Conservation (phyloP, 2,888 invertebrate species). For the Clusia tigrina region DNA sequence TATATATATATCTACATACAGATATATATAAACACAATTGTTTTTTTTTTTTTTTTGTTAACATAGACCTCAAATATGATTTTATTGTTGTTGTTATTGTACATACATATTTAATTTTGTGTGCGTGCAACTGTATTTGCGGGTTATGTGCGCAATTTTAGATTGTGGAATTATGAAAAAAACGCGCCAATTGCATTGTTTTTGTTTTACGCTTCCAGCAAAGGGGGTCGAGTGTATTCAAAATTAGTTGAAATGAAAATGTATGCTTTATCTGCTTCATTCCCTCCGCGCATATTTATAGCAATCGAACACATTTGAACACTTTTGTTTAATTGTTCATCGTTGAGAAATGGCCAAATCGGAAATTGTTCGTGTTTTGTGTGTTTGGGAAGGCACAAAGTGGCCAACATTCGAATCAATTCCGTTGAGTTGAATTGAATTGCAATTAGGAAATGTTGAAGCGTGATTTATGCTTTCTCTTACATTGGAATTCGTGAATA, state of each 20-base stretch:
- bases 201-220: background rate
- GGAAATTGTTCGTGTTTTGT: background rate
- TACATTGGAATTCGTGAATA: background rate
- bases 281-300: no score
- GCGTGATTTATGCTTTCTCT: background rate
- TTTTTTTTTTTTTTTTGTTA: background rate
- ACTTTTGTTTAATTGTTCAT: background rate
- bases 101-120: background rate
- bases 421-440: background rate
- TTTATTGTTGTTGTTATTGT: background rate
- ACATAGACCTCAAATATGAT: slow-evolving; percentile 7
- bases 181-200: background rate
- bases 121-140: slow-evolving; percentile 4
- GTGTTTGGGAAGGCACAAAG: background rate
- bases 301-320: no score
- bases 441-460: background rate
- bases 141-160: no score
- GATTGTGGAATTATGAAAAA: background rate
- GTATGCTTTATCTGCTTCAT: no score
- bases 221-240: background rate
- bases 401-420: no score
- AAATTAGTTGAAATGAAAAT: slow-evolving; percentile 1
- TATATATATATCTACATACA: background rate
- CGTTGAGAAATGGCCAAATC: slow-evolving; percentile 2
- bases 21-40: background rate